A percentile compares a stretch with the other conserved stretches of the same genome.
Evolutionary conservation across 2,797 vertebrate genomes (phyloP).

Genomic region (Coluber constrictor): DNA sequence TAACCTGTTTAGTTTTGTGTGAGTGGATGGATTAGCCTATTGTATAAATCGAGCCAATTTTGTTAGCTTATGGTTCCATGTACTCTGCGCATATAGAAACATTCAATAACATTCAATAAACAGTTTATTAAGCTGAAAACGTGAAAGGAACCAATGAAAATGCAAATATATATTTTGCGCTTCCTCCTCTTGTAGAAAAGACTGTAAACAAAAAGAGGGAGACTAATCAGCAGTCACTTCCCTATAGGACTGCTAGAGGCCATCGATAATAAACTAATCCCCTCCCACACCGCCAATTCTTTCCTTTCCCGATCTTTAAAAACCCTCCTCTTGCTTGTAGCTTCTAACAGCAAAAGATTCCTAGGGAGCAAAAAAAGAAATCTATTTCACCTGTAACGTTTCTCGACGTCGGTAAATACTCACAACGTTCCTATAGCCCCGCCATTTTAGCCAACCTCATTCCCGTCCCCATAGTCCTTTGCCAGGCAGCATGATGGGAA

Average conservation of each 20-base stretch:
- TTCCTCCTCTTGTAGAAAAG: neutral
- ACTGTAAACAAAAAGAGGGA: neutral
- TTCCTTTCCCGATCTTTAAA: neutral
- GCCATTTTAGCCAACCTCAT: slow-evolving; percentile 61
- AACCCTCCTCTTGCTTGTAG: neutral
- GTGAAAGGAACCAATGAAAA: neutral
- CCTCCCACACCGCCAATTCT: neutral
- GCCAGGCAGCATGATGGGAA: slow-evolving; percentile 56
- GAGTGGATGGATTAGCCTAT: neutral
- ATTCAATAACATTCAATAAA: neutral
- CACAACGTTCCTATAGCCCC: neutral
- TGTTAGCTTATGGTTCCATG: neutral
- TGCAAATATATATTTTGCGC: neutral
- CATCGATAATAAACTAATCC: neutral
- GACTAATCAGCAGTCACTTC: neutral
- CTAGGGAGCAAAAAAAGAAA: fast-evolving
- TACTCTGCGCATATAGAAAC: neutral
- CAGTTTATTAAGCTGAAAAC: neutral
- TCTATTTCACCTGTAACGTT: slow-evolving; percentile 1
- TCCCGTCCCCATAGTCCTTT: slow-evolving; percentile 20
- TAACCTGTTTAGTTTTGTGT: neutral
- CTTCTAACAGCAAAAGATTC: too few species aligned
- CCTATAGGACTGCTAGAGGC: neutral
- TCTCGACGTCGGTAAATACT: neutral
- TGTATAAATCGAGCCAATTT: neutral